A percentile compares a stretch with the other conserved stretches of the same genome.
Conservation (phyloP, 2,113 vertebrate genomes). For the Sakesphorus luctuosus region DNA sequence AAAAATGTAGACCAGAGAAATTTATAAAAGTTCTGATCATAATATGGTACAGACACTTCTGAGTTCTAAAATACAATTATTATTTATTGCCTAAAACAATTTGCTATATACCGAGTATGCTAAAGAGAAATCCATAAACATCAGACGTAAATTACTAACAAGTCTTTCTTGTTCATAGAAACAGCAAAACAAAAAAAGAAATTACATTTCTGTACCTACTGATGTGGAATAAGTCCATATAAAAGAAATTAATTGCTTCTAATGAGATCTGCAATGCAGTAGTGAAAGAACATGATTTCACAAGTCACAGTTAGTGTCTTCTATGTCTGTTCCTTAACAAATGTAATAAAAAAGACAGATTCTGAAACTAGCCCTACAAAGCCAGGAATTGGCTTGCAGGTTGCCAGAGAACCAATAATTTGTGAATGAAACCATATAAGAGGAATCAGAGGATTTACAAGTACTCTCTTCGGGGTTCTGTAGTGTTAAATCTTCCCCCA, state of each 20-base stretch:
- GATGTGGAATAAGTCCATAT: conserved; percentile 23
- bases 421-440: not conserved
- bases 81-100: conserved; percentile 64
- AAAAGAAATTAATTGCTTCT: conserved; percentile 52
- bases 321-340: conserved; percentile 10
- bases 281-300: conserved; percentile 46
- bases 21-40: not conserved
- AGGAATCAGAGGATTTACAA: not conserved
- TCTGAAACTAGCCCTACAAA: conserved; percentile 9
- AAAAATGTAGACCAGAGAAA: conserved; percentile 30
- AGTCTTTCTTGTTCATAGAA: conserved; percentile 43
- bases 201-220: not conserved
- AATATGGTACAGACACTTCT: not conserved
- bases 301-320: not conserved
- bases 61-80: conserved; percentile 56
- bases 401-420: conserved; percentile 2
- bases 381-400: not conserved
- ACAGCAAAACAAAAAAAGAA: not conserved
- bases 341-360: conserved; percentile 23
- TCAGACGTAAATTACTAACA: conserved; percentile 61
- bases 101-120: conserved; percentile 30
- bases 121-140: conserved; percentile 70
- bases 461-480: not conserved
- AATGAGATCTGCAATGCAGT: conserved; percentile 33
- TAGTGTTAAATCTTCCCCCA: not conserved